A percentile compares a stretch with the other conserved stretches of the same genome.
phyloP scores from a whole-genome alignment of 2,113 vertebrate genomes.

The Glaucomys volans region DNA sequence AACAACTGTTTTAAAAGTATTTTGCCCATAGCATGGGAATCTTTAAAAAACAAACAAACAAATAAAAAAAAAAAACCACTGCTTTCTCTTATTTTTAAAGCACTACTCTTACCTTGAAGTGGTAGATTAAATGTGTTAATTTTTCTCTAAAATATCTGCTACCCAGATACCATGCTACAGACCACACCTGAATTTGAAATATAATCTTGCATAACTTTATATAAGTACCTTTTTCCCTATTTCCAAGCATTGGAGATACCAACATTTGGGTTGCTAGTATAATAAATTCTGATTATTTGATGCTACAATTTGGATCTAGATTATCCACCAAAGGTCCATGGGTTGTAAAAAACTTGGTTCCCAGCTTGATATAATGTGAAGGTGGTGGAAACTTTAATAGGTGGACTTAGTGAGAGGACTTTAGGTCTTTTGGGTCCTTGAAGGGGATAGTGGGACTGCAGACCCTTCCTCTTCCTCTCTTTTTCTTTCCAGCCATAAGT shows the following conservation, averaged over 20 bases:
- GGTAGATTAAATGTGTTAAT: not conserved
- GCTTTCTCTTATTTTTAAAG: not conserved
- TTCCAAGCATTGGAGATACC: not conserved
- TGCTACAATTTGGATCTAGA: not conserved
- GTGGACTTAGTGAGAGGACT: not conserved
- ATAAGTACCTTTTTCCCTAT: not conserved
- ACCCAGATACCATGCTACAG: not conserved
- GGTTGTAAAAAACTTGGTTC: too few relatives aligned
- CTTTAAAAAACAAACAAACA: not conserved
- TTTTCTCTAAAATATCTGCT: constrained; percentile 16
- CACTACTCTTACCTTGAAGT: not conserved
- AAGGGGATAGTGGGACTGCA: not conserved
- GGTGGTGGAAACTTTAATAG: too few relatives aligned
- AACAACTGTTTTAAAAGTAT: not conserved
- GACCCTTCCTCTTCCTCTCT: not conserved
- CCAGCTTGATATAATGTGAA: not conserved
- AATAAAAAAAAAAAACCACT: not conserved
- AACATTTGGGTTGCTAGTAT: not conserved
- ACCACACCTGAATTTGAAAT: not conserved
- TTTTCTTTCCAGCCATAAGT: not conserved
- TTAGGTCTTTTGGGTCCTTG: too few relatives aligned
- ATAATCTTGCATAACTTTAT: not conserved
- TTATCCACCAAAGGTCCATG: too few relatives aligned
- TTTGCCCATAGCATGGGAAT: not conserved
- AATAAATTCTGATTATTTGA: not conserved